Base-by-base conservation (phyloP, 2,113 vertebrate species). In the Emberiza fucata region DNA sequence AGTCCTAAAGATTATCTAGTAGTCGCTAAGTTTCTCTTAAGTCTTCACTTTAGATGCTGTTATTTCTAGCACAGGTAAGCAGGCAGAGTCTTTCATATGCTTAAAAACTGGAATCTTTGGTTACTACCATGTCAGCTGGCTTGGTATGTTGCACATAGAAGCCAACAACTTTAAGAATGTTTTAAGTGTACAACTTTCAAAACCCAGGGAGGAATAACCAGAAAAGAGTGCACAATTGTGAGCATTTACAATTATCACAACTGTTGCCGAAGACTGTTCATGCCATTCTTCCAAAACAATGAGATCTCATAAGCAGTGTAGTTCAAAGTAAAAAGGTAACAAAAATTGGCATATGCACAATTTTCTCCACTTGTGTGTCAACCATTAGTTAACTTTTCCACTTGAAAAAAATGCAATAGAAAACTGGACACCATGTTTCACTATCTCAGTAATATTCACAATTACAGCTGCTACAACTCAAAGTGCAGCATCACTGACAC, bases 321-420 rank as follows among this genome's bases (percentile, higher is more conserved):
- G 97, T 98, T 98, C 98, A 97, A 98, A 98, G 97, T 97, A 98
- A 98, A 98, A 98, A 97, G 97, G 98, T 98, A 97, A 98, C 98
- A 98, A 98, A 98, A 97, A 98, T 99, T 98, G 98, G 98, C 98
- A 98, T 98, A 98, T 98, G 98, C 98, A 98, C 98, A 98, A 98
- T 98, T 98, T 98, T 98, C 97, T 98, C 97, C 98, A 98, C 98
- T 98, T 98, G 96, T 96, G 98, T 98, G 97, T 98, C 97, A 98
- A 98, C 98, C 98, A 98, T 98, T 98, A 97, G 98, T 97, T 95
- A 98, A 98, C 98, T 98, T 98, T 97, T 98, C 97, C 98, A 97
- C 98, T 98, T 98, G 98, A 98, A 98, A 98, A 96, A 98, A 98
- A 98, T 98, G 98, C 97, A 98, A 98, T 98, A 98, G 97, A 98